Base-by-base conservation (phyloP, 2,797 vertebrate species). In the Hafferia zeledoni region DNA sequence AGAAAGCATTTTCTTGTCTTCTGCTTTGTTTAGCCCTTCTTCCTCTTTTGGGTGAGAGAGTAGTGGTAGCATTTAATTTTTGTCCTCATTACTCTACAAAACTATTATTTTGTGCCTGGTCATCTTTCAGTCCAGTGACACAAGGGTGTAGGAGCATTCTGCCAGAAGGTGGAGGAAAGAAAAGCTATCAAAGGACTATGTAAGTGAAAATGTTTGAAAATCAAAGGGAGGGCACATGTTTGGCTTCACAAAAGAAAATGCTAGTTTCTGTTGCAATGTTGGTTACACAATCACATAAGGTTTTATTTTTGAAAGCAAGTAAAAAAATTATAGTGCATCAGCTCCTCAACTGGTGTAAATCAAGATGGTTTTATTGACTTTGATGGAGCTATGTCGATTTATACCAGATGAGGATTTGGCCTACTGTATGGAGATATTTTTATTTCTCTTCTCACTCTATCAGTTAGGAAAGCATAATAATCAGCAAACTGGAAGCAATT, bases 401-500 rank as follows among this genome's bases (percentile, higher is more conserved):
- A 92, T 95, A 97, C 95, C 95, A 95, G 91, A 97, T 96, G 95
- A 96, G 89, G 80, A 95, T 96, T 94, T 97, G 93, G 95, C 95
- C 94, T 93, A 93, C 90, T 94, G 83, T 90, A 90, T 57, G 64
- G 77, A 94, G 95, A 96, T 94, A 94, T 93, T 96, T 96, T 94
- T 97, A 91, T 83, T 88, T 93, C 93, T 94, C 94, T 94, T 95
- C 87, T 94, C 93, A 95, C 94, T 90, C 95, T 94, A 95, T 95
- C 96, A 96, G 94, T 96, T 95, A 96, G 71, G 83, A 94, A 96
- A 93, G 94, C 86, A 91, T 49, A 96, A 96, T 94, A 90, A 96
- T 95, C 95, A 97, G 86, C 88, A 96, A 96, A 93, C 93, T 97
- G 96, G 95, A 96, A 97, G 64, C 94, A 96, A 96, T 96, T 97